Conservation (phyloP, 2,888 invertebrate genomes). For the Tipula vernalis region DNA sequence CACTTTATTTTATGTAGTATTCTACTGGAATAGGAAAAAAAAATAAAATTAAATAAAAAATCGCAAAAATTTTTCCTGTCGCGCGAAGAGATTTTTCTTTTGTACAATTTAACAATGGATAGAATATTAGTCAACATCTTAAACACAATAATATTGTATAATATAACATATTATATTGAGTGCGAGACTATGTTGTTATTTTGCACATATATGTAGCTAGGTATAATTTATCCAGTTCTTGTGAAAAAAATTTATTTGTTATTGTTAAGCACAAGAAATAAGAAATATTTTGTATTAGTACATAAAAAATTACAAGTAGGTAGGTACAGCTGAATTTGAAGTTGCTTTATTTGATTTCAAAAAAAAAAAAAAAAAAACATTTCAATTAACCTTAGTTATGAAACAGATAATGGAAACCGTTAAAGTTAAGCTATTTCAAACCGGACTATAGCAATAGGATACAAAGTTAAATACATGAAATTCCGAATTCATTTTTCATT, state of each 20-base stretch:
- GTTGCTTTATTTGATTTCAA: neutral
- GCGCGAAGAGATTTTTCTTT: neutral
- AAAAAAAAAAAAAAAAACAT: too few relatives aligned
- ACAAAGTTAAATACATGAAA: too few relatives aligned
- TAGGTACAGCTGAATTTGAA: neutral
- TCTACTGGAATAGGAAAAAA: neutral
- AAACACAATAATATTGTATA: neutral
- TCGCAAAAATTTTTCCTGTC: neutral
- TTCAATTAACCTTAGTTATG: too few relatives aligned
- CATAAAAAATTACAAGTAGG: neutral
- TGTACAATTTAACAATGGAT: neutral
- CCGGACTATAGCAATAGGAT: too few relatives aligned
- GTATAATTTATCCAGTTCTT: neutral
- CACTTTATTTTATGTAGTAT: neutral
- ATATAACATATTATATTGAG: neutral
- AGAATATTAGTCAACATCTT: neutral
- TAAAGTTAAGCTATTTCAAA: too few relatives aligned
- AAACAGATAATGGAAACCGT: too few relatives aligned
- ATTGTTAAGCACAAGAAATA: neutral
- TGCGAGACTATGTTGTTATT: neutral
- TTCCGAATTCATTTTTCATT: too few relatives aligned
- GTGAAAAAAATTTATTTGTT: neutral
- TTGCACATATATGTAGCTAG: neutral
- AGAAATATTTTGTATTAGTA: neutral
- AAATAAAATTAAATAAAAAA: neutral